A percentile compares a stretch with the other conserved stretches of the same genome.
Evolutionary conservation across 1,140 invertebrate genomes (phyloP).

Genomic region (Maniola jurtina): DNA sequence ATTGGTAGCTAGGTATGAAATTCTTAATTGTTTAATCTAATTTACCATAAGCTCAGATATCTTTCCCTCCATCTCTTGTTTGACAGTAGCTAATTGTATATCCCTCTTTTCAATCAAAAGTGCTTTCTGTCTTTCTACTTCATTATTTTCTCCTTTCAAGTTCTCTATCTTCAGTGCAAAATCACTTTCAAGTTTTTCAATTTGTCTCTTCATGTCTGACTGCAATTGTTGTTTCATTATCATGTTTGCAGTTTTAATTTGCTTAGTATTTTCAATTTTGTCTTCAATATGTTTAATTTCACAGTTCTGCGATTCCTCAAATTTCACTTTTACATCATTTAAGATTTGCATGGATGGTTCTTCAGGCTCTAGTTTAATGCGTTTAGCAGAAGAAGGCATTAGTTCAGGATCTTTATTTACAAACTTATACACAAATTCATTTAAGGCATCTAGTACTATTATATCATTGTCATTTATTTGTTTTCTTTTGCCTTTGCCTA

Average conservation of each 20-base stretch:
- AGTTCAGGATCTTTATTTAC: constrained; percentile 35
- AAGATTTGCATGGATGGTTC: constrained; percentile 49
- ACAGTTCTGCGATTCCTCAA: constrained; percentile 73
- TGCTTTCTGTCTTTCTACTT: constrained; percentile 68
- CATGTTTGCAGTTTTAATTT: constrained; percentile 51
- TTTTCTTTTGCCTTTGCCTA: constrained; percentile 54
- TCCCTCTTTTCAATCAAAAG: constrained; percentile 65
- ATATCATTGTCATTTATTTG: constrained; percentile 70
- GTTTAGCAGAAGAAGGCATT: constrained; percentile 51
- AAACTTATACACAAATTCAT: constrained; percentile 76
- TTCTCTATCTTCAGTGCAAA: constrained; percentile 73
- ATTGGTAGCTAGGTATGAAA: too few relatives aligned
- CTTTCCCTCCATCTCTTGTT: constrained; percentile 70
- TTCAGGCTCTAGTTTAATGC: constrained; percentile 54
- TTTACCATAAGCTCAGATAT: constrained; percentile 59
- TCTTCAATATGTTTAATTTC: constrained; percentile 65
- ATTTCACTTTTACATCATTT: constrained; percentile 73
- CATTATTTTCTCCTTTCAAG: constrained; percentile 70
- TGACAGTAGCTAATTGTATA: constrained; percentile 64
- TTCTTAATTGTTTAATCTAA: constrained; percentile 8
- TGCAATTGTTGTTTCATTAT: constrained; percentile 55
- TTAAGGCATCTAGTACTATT: constrained; percentile 68
- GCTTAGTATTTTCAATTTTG: constrained; percentile 65
- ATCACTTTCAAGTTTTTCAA: constrained; percentile 67
- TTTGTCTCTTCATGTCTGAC: constrained; percentile 62